Conservation (phyloP, 2,888 invertebrate genomes). For the Phalera bucephala region DNA sequence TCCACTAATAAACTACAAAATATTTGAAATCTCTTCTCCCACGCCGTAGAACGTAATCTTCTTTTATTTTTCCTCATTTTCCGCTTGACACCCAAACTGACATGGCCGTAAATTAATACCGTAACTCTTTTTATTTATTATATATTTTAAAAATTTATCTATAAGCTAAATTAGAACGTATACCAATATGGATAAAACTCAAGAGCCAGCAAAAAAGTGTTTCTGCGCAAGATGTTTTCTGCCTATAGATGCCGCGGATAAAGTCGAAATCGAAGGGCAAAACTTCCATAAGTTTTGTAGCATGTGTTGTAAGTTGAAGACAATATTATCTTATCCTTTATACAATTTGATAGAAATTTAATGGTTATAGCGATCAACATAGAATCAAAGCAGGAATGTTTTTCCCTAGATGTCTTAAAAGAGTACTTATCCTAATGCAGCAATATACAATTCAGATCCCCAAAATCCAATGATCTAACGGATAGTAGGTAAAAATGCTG, state of each 20-base stretch:
- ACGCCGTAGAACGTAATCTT: slow-evolving; percentile 18
- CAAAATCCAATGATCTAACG: too few relatives aligned
- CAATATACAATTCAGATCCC: too few relatives aligned
- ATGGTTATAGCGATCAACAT: too few relatives aligned
- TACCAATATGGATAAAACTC: slow-evolving; percentile 51
- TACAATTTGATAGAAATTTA: too few relatives aligned
- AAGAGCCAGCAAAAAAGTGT: slow-evolving; percentile 63
- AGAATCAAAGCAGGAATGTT: too few relatives aligned
- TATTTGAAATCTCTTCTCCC: slow-evolving; percentile 31
- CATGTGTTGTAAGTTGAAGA: slow-evolving; percentile 65
- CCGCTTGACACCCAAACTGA: slow-evolving; percentile 46
- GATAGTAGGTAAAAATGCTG: too few relatives aligned
- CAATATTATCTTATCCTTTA: too few relatives aligned
- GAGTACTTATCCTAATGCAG: too few relatives aligned
- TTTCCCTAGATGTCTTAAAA: too few relatives aligned
- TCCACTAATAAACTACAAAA: neutral
- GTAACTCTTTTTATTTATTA: slow-evolving; percentile 24
- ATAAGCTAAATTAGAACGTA: slow-evolving; percentile 39
- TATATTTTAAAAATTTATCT: slow-evolving; percentile 14
- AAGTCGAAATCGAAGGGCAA: slow-evolving; percentile 66
- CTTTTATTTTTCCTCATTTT: slow-evolving; percentile 46
- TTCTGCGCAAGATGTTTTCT: slow-evolving; percentile 72
- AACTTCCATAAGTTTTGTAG: slow-evolving; percentile 68
- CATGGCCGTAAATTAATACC: slow-evolving; percentile 55
- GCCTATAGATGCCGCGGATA: slow-evolving; percentile 59